Evolutionary conservation across 2,797 vertebrate species (phyloP).

Genomic region (Rhabdomys pumilio): DNA sequence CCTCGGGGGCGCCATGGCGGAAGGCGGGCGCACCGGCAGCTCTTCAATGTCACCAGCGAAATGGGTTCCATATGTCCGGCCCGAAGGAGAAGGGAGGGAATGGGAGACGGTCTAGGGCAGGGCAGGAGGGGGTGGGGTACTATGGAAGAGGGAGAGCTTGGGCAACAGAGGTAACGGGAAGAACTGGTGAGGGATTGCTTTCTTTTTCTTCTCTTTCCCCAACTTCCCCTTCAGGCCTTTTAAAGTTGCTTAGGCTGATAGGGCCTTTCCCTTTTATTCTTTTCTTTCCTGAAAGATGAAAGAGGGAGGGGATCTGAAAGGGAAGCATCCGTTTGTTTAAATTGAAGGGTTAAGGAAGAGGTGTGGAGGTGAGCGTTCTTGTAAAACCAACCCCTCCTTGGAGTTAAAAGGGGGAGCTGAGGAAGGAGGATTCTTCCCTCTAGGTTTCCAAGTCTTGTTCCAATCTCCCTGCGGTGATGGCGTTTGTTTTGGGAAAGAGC

Average conservation of each 20-base stretch:
- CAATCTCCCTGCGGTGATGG: not conserved
- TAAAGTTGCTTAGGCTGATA: constrained; percentile 51
- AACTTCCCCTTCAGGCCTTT: constrained; percentile 52
- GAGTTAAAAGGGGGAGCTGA: not conserved
- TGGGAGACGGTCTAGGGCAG: constrained; percentile 55
- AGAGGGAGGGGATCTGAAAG: constrained; percentile 27
- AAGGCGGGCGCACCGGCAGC: constrained; percentile 88
- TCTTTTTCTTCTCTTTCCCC: not conserved
- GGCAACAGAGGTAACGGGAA: not conserved
- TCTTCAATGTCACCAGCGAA: constrained; percentile 89
- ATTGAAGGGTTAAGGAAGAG: not conserved
- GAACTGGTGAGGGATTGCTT: not conserved
- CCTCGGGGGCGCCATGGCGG: constrained; percentile 87
- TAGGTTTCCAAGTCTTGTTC: not conserved
- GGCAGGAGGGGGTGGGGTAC: constrained; percentile 34
- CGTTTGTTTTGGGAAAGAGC: not conserved
- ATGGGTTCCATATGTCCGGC: constrained; percentile 91
- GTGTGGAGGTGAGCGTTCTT: constrained; percentile 66
- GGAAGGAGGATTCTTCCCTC: not conserved
- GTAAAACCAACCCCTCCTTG: not conserved
- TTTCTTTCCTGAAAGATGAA: constrained; percentile 64
- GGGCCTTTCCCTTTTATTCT: constrained; percentile 48
- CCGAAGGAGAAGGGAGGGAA: constrained; percentile 75
- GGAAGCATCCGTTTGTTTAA: not conserved
- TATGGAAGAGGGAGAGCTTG: not conserved